Evolutionary conservation across 2,888 invertebrate genomes (phyloP).

Genomic region (Drosophila phalerata): DNA sequence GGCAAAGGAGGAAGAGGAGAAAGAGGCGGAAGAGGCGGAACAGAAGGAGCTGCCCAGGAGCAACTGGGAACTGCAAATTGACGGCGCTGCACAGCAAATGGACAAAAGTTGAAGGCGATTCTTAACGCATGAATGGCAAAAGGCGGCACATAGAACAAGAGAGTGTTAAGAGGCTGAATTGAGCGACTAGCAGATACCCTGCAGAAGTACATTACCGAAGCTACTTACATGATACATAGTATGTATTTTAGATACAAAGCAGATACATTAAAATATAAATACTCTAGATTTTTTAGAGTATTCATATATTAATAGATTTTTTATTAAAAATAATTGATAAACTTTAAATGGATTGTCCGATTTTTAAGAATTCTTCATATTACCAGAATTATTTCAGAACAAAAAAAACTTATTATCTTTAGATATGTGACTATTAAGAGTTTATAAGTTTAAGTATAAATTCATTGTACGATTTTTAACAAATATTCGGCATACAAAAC

Average conservation of each 20-base stretch:
- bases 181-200: constrained; percentile 9
- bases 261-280: background rate
- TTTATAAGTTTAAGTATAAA: too few relatives aligned
- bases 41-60: constrained; percentile 13
- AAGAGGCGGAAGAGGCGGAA: background rate
- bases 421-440: too few relatives aligned
- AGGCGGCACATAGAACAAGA: constrained; percentile 43
- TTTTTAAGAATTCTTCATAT: too few relatives aligned
- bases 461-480: too few relatives aligned
- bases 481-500: too few relatives aligned
- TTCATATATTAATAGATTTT: too few relatives aligned
- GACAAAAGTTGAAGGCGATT: constrained; percentile 66
- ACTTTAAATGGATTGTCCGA: background rate
- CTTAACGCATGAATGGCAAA: constrained; percentile 78
- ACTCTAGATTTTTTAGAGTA: too few relatives aligned
- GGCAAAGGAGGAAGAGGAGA: background rate
- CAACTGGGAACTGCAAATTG: constrained; percentile 62
- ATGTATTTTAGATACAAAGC: too few relatives aligned
- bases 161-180: background rate
- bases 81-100: constrained; percentile 69
- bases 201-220: too few relatives aligned
- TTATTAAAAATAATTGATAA: background rate
- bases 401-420: too few relatives aligned
- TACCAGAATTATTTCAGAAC: too few relatives aligned
- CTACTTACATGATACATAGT: background rate